A percentile compares a stretch with the other conserved stretches of the same genome.
These are phyloP conservation scores for Porites evermanni DNA, from an alignment of 92 coral and sea anemone genomes.

Conservation along the genomic window DNA sequence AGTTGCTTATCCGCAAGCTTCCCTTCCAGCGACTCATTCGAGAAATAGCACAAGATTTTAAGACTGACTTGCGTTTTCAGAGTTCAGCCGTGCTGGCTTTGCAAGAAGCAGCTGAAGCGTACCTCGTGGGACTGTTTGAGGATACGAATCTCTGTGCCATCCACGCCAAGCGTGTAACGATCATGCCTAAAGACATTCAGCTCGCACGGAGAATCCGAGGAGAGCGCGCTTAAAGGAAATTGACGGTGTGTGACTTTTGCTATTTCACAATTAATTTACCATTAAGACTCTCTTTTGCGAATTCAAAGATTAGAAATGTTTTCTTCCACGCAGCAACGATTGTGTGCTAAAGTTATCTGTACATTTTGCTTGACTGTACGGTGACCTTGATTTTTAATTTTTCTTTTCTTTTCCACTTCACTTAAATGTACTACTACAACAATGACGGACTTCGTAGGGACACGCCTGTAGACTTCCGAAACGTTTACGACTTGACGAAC, in stretches of 20 bases:
- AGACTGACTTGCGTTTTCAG: slow-evolving; percentile 90
- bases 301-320: background rate
- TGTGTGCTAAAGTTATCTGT: too few relatives aligned
- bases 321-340: background rate
- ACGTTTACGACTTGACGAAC: too few relatives aligned
- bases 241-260: slow-evolving; percentile 2
- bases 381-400: too few relatives aligned
- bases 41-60: slow-evolving; percentile 90
- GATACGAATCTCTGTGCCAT: slow-evolving; percentile 96
- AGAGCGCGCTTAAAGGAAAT: slow-evolving; percentile 76
- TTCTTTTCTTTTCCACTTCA: background rate
- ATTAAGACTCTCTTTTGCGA: background rate
- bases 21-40: slow-evolving; percentile 87
- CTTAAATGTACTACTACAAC: background rate
- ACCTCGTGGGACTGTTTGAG: slow-evolving; percentile 90
- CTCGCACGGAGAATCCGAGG: slow-evolving; percentile 93
- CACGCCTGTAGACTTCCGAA: too few relatives aligned
- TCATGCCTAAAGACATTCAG: slow-evolving; percentile 93
- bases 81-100: slow-evolving; percentile 88
- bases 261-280: background rate
- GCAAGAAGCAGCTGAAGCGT: slow-evolving; percentile 93
- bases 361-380: too few relatives aligned
- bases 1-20: slow-evolving; percentile 81
- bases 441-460: too few relatives aligned
- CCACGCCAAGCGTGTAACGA: slow-evolving; percentile 92